These are phyloP conservation scores for Lamellibrachia columna DNA, from an alignment of 2,888 invertebrate species.

Conservation along the genomic window DNA sequence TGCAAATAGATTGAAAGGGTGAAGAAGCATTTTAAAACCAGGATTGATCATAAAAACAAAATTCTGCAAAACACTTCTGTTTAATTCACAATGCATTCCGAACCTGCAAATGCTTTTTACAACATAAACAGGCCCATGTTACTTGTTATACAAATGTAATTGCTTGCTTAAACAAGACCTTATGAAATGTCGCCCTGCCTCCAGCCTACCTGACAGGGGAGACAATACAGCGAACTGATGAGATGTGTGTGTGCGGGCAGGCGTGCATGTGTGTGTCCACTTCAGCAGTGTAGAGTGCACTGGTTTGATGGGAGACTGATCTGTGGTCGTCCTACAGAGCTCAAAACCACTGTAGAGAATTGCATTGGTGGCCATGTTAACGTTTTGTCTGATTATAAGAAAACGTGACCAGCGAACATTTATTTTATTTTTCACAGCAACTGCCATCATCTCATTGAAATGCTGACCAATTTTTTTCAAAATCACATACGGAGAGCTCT, in stretches of 20 bases:
- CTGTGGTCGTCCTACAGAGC: too few species aligned
- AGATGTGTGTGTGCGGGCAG: background rate
- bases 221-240: background rate
- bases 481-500: too few species aligned
- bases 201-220: background rate
- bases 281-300: too few species aligned
- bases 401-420: too few species aligned
- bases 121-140: background rate
- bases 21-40: background rate
- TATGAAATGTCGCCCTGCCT: background rate
- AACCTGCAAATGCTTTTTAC: background rate
- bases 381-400: too few species aligned
- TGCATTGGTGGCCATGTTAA: too few species aligned
- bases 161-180: background rate
- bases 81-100: background rate
- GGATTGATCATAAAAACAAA: background rate
- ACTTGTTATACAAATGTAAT: background rate
- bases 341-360: too few species aligned
- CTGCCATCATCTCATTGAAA: too few species aligned
- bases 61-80: background rate
- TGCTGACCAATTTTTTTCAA: too few species aligned
- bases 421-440: too few species aligned
- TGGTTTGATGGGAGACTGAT: too few species aligned
- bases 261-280: background rate
- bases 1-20: too few species aligned